Base-by-base conservation (phyloP, 2,113 vertebrate genomes). In the Bagarius yarrelli region DNA sequence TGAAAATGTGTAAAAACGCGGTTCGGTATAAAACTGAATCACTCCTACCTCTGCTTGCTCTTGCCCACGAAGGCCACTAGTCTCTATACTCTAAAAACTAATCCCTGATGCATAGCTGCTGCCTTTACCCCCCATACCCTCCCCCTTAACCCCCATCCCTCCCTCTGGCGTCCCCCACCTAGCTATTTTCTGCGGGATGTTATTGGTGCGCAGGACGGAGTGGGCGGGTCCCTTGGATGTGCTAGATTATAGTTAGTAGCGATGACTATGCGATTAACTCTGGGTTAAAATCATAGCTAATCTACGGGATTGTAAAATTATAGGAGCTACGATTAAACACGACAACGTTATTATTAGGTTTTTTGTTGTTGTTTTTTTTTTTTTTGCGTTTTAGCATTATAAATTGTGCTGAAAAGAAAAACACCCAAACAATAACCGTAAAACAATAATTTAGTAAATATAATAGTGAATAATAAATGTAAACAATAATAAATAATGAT, bases 1-100 rank as follows among this genome's bases (percentile, higher is more conserved):
- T 27, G 21, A 55, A 34, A 81, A 73, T 6, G 25, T 34, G 11
- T 47, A 69, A 80, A 66, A 15, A n/a, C 13, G 47, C 56, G n/a
- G 25, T 44, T 25, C 25, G n/a, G 19, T 77, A 79, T 66, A 55
- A 80, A 85, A 18, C 15, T 1, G 52, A 81, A 34, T 61, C 14
- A 52, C 14, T 74, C 84, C 69, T 83, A 85, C 84, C 84, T 75
- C 81, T 57, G 61, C 57, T 80, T 60, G 52, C 47, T 66, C 53
- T 69, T 52, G 36, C 52, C 78, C 60, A 81, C 19, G 55, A 34
- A 83, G 60, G 71, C 55, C 69, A 73, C 78, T 61, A 69, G 60
- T 64, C 44, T 60, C 30, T 64, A 60, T 47, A 25, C 16, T 36
- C 52, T 19, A 47, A 8, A 44, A 72, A 27, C 53, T 76, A 82